Base-by-base conservation (phyloP, 1,140 invertebrate species). In the Drosophila mayri region DNA sequence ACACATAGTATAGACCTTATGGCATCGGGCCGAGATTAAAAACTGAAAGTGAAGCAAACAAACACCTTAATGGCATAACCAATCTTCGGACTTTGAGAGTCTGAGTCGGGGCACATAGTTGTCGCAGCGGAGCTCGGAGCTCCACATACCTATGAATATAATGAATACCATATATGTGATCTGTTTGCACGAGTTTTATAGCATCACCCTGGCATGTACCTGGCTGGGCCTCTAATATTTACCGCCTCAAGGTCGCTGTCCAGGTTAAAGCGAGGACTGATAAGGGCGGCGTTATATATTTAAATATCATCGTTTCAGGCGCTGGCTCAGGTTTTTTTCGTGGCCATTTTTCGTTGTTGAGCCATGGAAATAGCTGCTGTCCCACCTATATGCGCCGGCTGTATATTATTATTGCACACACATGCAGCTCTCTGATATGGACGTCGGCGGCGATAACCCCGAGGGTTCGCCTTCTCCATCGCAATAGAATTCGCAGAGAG, bases 21-120 rank as follows among this genome's bases (percentile, higher is more conserved):
- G 46, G 44, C 57, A 59, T 75, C 58, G 71, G 49, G 50, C 40
- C 41, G 47, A 61, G 75, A 73, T 79, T 63, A 59, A 62, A 68
- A 74, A 87, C 81, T 40, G 83, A 88, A 87, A 87, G 84, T 87
- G 84, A 88, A 80, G 71, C 80, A 79, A 75, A 58, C 77, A 80
- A 76, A 76, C 57, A 83, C 83, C 81, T 85, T 66, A 73, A 60
- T 52, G 50, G 41, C 83, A 81, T 86, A 86, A 81, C 82, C 50
- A 74, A 44, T 67, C 37, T 50, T 40, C 71, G 83, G 83, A 87
- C 83, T 87, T 87, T 83, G 75, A 72, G 60, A 75, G 49, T 59
- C 61, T 75, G 46, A 57, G 7, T 22, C 25, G 30, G 40, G 35
- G 38, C 25, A 55, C 37, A 58, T 74, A 75, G 70, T 76, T 54